phyloP scores from a whole-genome alignment of 2,888 invertebrate species.

The Hymenopus coronatus region DNA sequence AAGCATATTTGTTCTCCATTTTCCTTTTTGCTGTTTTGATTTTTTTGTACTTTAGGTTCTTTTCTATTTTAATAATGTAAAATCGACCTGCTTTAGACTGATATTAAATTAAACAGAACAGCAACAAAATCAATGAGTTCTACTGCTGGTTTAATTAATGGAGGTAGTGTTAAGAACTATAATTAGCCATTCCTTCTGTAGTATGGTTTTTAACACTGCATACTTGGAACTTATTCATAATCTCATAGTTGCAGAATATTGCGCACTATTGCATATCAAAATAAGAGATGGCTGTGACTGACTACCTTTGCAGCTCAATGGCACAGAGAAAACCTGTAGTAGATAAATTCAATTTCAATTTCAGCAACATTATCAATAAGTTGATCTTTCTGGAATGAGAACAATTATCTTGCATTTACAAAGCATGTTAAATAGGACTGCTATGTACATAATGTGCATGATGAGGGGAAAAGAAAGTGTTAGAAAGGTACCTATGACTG shows the following conservation, averaged over 20 bases:
- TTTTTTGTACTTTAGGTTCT: background rate
- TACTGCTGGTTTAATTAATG: background rate
- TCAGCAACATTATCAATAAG: background rate
- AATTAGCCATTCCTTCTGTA: background rate
- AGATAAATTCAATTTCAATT: background rate
- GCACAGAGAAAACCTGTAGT: background rate
- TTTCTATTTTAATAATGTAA: background rate
- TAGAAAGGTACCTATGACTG: background rate
- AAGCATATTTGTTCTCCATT: background rate
- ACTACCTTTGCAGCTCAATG: background rate
- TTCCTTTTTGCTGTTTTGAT: background rate
- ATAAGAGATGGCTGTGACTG: background rate
- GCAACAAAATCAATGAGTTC: too few species aligned
- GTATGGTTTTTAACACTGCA: too few species aligned
- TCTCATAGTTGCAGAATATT: background rate
- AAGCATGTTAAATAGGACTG: background rate
- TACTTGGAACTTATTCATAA: background rate
- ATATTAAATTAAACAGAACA: too few species aligned
- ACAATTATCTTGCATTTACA: background rate
- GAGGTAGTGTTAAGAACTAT: background rate
- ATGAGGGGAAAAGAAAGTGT: background rate
- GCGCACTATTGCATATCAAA: background rate
- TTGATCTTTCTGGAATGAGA: background rate
- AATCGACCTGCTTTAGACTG: background rate
- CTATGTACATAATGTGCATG: background rate